Conservation (phyloP, 1,140 invertebrate genomes). For the Ylistrum balloti region DNA sequence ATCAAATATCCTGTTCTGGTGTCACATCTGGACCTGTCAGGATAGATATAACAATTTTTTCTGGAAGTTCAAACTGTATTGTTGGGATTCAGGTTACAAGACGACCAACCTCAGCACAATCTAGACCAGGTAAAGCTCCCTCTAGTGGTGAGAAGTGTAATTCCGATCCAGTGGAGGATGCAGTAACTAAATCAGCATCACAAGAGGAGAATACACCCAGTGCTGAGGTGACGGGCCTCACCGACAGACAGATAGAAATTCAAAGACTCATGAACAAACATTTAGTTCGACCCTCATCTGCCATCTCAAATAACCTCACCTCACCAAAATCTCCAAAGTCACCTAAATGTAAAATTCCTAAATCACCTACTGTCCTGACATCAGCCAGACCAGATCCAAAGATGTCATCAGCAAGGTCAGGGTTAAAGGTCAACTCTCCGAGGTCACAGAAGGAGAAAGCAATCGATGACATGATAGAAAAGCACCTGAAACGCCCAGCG, state of each 20-base stretch:
- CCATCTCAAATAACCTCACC: background rate
- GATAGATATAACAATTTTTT: too few species aligned
- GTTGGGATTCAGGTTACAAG: background rate
- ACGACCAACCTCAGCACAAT: conserved; percentile 55
- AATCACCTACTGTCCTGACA: background rate
- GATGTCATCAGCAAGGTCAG: background rate
- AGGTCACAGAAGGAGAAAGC: conserved; percentile 8
- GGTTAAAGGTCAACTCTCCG: background rate
- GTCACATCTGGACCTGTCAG: too few species aligned
- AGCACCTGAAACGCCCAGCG: background rate
- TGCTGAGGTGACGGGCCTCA: background rate
- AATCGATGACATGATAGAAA: conserved; percentile 21
- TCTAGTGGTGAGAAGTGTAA: background rate
- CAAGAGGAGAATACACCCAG: background rate
- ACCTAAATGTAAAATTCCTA: conserved; percentile 30
- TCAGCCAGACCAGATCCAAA: background rate
- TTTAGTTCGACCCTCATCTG: conserved; percentile 23
- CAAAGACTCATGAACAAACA: conserved; percentile 62
- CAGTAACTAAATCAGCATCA: background rate
- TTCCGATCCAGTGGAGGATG: background rate
- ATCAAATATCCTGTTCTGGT: too few species aligned
- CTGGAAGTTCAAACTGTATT: too few species aligned
- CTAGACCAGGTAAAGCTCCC: background rate
- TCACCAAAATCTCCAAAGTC: background rate
- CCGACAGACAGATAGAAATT: conserved; percentile 61